phyloP scores from a whole-genome alignment of 2,888 invertebrate genomes.

The Elysia crispata region DNA sequence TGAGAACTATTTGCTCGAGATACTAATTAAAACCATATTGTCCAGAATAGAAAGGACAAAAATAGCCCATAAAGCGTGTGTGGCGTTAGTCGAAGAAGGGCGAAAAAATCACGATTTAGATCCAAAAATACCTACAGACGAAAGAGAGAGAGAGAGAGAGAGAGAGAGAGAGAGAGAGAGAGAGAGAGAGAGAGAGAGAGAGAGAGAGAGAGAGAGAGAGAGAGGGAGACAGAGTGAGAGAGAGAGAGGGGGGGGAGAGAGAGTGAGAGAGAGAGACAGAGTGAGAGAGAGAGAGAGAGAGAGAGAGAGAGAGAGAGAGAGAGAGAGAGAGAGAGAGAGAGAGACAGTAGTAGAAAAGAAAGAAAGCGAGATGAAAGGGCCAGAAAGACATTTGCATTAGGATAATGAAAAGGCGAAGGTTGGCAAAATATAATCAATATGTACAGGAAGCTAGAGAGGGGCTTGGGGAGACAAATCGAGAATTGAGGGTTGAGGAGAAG shows the following conservation, averaged over 20 bases:
- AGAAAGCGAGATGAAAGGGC: background rate
- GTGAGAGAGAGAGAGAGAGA: background rate
- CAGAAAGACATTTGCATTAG: background rate
- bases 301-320: slow-evolving; percentile 4
- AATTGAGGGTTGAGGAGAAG: background rate
- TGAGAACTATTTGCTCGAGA: too few relatives aligned
- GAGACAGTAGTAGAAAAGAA: background rate
- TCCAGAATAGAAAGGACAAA: too few relatives aligned
- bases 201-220: too few relatives aligned
- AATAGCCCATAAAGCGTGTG: too few relatives aligned
- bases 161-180: too few relatives aligned
- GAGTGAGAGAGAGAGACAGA: background rate
- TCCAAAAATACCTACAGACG: too few relatives aligned
- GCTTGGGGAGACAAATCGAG: background rate
- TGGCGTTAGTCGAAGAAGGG: too few relatives aligned
- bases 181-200: too few relatives aligned
- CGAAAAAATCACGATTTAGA: too few relatives aligned
- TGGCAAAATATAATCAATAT: background rate
- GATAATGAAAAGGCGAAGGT: background rate
- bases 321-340: background rate
- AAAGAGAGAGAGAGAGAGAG: too few relatives aligned
- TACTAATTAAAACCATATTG: too few relatives aligned
- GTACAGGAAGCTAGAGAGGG: slow-evolving; percentile 3
- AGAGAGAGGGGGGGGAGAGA: background rate
- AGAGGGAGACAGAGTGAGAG: too few relatives aligned